Evolutionary conservation across 2,888 invertebrate species (phyloP).

Genomic region (Trypoxylon attenuatum): DNA sequence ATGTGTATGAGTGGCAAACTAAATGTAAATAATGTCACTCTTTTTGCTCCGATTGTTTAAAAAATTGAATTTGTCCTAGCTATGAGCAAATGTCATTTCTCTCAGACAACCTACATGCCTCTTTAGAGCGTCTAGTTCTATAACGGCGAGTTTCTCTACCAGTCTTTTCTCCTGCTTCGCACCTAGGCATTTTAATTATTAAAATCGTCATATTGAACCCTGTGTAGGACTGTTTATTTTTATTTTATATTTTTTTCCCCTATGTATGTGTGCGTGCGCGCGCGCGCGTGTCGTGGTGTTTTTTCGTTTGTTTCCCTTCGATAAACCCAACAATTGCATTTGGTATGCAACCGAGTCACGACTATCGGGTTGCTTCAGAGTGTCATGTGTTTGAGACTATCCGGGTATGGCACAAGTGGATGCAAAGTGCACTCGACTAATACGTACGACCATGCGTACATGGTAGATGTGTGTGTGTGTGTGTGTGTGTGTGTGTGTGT

Average conservation of each 20-base stretch:
- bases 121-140: slow-evolving; percentile 57
- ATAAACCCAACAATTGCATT: slow-evolving; percentile 25
- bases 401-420: slow-evolving; percentile 66
- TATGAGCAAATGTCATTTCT: slow-evolving; percentile 59
- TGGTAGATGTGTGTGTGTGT: no score
- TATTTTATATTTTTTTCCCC: no score
- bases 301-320: no score
- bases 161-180: slow-evolving; percentile 70
- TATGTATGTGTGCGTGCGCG: no score
- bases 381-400: slow-evolving; percentile 42
- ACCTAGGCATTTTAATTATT: slow-evolving; percentile 65
- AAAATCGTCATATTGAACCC: slow-evolving; percentile 64
- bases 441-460: no score
- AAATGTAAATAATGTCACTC: slow-evolving; percentile 18
- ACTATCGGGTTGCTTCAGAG: slow-evolving; percentile 12
- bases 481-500: slow-evolving; percentile 36
- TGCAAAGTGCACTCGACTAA: slow-evolving; percentile 53
- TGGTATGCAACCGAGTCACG: slow-evolving; percentile 26
- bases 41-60: slow-evolving; percentile 18
- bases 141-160: slow-evolving; percentile 66
- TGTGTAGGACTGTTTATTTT: slow-evolving; percentile 47
- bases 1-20: slow-evolving; percentile 15
- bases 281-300: no score
- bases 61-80: slow-evolving; percentile 41
- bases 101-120: slow-evolving; percentile 51